Evolutionary conservation across 1,140 invertebrate genomes (phyloP).

Genomic region (Drosophila parabipectinata): DNA sequence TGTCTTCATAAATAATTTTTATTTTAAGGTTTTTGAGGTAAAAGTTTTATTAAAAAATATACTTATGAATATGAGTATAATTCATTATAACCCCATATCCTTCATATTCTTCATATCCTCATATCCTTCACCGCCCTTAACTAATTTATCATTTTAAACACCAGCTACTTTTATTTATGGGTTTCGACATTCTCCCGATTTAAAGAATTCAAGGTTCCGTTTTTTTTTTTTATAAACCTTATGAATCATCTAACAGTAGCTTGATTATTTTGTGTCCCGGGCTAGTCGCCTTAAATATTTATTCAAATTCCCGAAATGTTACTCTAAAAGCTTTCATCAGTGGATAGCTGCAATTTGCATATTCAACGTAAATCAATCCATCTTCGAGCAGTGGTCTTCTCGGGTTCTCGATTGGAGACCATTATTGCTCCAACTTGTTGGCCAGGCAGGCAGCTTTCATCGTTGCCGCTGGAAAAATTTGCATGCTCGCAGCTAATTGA

Average conservation of each 20-base stretch:
- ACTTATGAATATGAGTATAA: too few species aligned
- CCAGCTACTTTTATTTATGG: conserved; percentile 6
- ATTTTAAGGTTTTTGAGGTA: too few species aligned
- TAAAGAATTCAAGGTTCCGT: not conserved
- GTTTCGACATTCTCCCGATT: conserved; percentile 9
- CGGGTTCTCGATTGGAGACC: conserved; percentile 8
- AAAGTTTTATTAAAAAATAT: too few species aligned
- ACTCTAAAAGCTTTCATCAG: conserved; percentile 41
- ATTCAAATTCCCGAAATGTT: conserved; percentile 32
- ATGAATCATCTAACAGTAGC: conserved; percentile 24
- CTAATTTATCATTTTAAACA: not conserved
- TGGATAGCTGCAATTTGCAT: conserved; percentile 43
- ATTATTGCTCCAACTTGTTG: conserved; percentile 17
- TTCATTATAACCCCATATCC: too few species aligned
- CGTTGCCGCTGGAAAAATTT: conserved; percentile 59
- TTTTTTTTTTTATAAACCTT: not conserved
- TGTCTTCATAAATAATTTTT: too few species aligned
- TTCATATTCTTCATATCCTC: not conserved
- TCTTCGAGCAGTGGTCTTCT: conserved; percentile 18
- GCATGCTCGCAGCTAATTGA: conserved; percentile 73
- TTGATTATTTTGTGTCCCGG: conserved; percentile 28
- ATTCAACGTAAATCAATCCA: conserved; percentile 48
- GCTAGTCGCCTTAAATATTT: conserved; percentile 31
- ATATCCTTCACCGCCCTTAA: conserved; percentile 7
- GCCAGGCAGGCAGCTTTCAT: conserved; percentile 39